Base-by-base conservation (phyloP, 2,888 invertebrate species). In the Agonopterix alstromeriana region DNA sequence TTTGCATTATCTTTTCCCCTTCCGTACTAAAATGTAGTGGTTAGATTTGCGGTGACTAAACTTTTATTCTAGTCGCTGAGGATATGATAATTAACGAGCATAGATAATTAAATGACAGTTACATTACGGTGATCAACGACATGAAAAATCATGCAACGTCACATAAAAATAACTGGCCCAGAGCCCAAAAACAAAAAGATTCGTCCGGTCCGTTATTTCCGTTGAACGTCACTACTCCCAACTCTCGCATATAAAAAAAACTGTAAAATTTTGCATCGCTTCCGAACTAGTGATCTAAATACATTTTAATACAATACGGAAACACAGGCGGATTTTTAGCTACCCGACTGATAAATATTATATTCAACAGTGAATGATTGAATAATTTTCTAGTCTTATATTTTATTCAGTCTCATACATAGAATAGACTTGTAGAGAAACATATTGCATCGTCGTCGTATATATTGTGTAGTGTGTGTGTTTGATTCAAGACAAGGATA, bases 151-250 rank as follows among this genome's bases (percentile, higher is more conserved):
- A 50, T 46, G 51, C 49, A 54, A 55, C 56, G 52, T 61, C 54
- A 45, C 45, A 36, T 53, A 47, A 50, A 52, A 57, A 48, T 47
- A 60, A 65, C 60, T 54, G 36, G n/a, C 9, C n/a, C 27, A 27
- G 27, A 35, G 42, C 4, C 27, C 36, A 38, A 42, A 65, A 65
- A 68, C 66, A 65, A 66, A 27, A 62, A 55, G 59, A 51, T 45
- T 43, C 45, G 45, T 44, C 48, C 44, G 56, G 49, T 48, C 69
- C 67, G 67, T 67, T 69, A 68, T 53, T 51, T 69, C 66, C 63
- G 67, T 54, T 55, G 53, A 5, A 56, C 53, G 54, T 55, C 54
- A 54, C 52, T 57, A 42, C 10, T n/a, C 10, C 27, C 27, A 27
- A 27, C 27, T 27, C 38, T 38, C 38, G 38, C 38, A 38, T 38